Base-by-base conservation (phyloP, 1,140 invertebrate genomes). In the Phymastichus coffea region DNA sequence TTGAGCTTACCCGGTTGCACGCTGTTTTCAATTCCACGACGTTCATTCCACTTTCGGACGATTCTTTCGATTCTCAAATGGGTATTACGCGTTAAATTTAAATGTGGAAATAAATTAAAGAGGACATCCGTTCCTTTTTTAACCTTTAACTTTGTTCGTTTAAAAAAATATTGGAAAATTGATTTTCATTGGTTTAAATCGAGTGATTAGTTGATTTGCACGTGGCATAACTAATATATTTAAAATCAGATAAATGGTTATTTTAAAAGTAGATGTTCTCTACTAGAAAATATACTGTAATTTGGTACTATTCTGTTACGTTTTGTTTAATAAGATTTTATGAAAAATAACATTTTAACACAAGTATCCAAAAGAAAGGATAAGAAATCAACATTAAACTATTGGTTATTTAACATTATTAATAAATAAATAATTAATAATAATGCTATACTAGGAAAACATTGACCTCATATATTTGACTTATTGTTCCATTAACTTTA, bases 1-100 rank as follows among this genome's bases (percentile, higher is more conserved):
- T n/a, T 47, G 25, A 47, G 44, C 44, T 28, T n/a, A 28, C 14
- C 44, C n/a, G 25, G 25, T 25, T 49, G 35, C 35, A 49, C 28
- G 47, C 22, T 49, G 33, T 49, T 49, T 49, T 49, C 47, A 49
- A 49, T 43, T 43, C 40, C 17, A n/a, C 6, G 6, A n/a, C 46
- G 26, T 1, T 23, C 23, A 26, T 9, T 48, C 26, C n/a, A 10
- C 26, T 48, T 30, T 28, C 26, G 46, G 46, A 28, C 26, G 46
- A 15, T 48, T 19, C 26, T 30, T 17, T 48, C 46, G 23, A 48
- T 48, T 28, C 46, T 20, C 46, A 7, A 14, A 15, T 22, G 25
- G 26, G 46, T n/a, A 48, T 28, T 30, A 23, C 41, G 46, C 46
- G 46, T 48, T 30, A 48, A 48, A 48, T 48, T 48, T 48, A 48